phyloP scores from a whole-genome alignment of 2,888 invertebrate species.

The Acleris emargana region DNA sequence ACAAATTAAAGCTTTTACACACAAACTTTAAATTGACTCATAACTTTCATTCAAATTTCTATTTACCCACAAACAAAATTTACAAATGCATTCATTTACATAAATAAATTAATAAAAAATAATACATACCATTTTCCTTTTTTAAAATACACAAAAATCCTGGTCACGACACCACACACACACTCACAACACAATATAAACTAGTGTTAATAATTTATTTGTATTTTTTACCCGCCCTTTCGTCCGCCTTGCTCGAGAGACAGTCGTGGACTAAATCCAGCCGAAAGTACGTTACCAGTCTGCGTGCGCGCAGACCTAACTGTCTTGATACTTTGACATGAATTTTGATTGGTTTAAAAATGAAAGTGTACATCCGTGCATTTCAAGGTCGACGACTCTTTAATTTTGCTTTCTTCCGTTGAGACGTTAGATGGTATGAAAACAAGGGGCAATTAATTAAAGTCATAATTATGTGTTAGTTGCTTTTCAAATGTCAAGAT shows the following conservation, averaged over 20 bases:
- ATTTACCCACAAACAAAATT: slow-evolving; percentile 21
- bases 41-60: slow-evolving; percentile 33
- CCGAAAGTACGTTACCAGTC: slow-evolving; percentile 72
- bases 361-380: slow-evolving; percentile 62
- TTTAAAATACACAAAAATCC: slow-evolving; percentile 47
- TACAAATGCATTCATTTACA: neutral
- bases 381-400: slow-evolving; percentile 43
- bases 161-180: slow-evolving; percentile 46
- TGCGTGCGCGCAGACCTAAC: slow-evolving; percentile 72
- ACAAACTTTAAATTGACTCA: slow-evolving; percentile 21
- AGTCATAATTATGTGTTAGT: neutral
- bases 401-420: slow-evolving; percentile 37
- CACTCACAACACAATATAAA: slow-evolving; percentile 52
- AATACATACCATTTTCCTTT: slow-evolving; percentile 71
- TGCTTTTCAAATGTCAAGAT: too few species aligned
- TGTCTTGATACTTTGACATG: slow-evolving; percentile 73
- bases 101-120: slow-evolving; percentile 29
- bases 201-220: slow-evolving; percentile 51
- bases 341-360: slow-evolving; percentile 72
- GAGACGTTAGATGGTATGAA: neutral
- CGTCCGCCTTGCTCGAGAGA: slow-evolving; percentile 73
- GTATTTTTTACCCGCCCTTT: slow-evolving; percentile 58
- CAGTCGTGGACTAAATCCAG: slow-evolving; percentile 74
- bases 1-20: slow-evolving; percentile 12
- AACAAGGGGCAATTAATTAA: neutral